phyloP scores from a whole-genome alignment of 2,113 vertebrate genomes.

The Murina feae region DNA sequence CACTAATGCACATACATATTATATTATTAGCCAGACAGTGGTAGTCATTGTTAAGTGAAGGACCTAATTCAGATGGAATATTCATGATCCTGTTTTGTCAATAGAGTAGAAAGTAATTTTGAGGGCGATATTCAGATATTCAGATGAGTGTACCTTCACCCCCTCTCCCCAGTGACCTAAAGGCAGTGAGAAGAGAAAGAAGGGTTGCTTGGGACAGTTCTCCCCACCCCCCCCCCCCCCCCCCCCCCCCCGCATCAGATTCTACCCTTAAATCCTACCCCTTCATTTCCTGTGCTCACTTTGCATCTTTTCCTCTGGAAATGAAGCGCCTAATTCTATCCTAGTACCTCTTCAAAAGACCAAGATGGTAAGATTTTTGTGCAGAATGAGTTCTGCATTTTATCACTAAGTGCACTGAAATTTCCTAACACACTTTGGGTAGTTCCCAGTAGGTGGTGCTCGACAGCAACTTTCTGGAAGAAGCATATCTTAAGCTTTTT shows the following conservation, averaged over 20 bases:
- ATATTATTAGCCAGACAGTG: not conserved
- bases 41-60: not conserved
- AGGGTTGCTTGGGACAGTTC: not conserved
- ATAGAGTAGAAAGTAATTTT: not conserved
- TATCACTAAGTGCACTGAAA: not conserved
- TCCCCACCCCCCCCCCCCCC: too few species aligned
- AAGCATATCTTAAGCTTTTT: not conserved
- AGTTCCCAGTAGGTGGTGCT: constrained; percentile 21
- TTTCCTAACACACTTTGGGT: not conserved
- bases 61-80: not conserved
- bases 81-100: not conserved
- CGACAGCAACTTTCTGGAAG: not conserved
- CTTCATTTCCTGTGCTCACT: not conserved
- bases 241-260: accelerated
- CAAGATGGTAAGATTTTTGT: not conserved
- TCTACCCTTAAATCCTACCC: not conserved
- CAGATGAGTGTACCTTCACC: not conserved
- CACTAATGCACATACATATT: not conserved
- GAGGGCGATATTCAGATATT: not conserved
- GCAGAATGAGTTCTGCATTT: not conserved
- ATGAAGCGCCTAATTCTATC: not conserved
- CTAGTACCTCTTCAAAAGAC: not conserved
- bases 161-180: not conserved
- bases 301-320: not conserved
- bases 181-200: not conserved